Base-by-base conservation (phyloP, 2,797 vertebrate genomes). In the Lacerta bilineata region DNA sequence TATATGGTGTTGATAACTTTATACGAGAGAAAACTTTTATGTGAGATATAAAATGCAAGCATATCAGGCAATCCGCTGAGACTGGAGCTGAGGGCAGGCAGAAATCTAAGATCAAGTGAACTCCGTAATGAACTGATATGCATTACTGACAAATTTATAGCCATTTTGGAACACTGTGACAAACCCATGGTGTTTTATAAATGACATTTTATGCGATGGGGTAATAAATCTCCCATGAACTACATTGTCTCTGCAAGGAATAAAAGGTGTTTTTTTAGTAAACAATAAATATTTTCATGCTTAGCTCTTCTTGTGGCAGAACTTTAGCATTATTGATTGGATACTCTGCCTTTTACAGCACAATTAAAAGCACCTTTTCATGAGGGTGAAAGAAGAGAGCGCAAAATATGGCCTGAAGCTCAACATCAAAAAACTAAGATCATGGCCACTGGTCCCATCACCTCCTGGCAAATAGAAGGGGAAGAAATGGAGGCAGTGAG, bases 151-250 rank as follows among this genome's bases (percentile, higher is more conserved):
- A 93, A 88, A 90, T 87, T 93, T 93, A 92, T 8, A 91, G 75
- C 4, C 18, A 88, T 92, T 92, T 91, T 82, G 72, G 64, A 80
- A 41, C 36, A 91, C 83, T 86, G 8, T 72, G 85, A 92, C 25
- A 88, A 90, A 87, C 92, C 92, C 88, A 72, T 68, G 91, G 80
- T 50, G 80, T 90, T 80, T 94, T 88, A 80, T 75, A 88, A 87
- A 36, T 92, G 27, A 79, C 10, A 89, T 87, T 94, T 85, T 75
- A 84, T 89, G 89, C 89, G 55, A 85, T 90, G 41, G 66, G 39
- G 89, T 81, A 92, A 87, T 91, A 89, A 93, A 95, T 91, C 90
- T 43, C 64, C 0, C 92, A 0, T 43, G 76, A 87, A 90, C 36
- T 85, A 83, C 77, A 72, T 85, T 83, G 61, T 5, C 75, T 55